Evolutionary conservation across 2,888 invertebrate species (phyloP), one percentile per base, ranked within the genome.

Genomic region (Clistopyga incitator): DNA sequence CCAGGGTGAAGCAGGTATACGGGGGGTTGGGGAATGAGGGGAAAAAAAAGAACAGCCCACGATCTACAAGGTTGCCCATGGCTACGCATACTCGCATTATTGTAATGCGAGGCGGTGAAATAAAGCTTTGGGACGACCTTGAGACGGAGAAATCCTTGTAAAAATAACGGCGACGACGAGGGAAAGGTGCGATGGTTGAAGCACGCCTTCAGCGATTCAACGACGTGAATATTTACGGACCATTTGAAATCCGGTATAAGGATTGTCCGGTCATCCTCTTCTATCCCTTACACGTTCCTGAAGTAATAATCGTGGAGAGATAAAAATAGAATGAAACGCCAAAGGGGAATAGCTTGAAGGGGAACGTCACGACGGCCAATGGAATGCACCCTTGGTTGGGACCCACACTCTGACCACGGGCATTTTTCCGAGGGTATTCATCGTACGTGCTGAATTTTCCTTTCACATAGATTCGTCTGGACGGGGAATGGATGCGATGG

Each of bases 311-410:
- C 76, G 61, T 47, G 68, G 64, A 72, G 75, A 70, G 68, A 56
- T 59, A 68, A 80, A 50, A 59, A 67, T 64, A 71, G 65, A 25
- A 72, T 45, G 18, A 76, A 61, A 45, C 47, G 50, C 61, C 50
- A 68, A 47, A 52, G 42, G n/a, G 45, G 50, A 78, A 65, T 84
- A 74, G 74, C 61, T 78, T 78, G 74, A 65, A 70, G 29, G 64
- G 64, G 34, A 65, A 29, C 45, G 34, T n/a, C 70, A 79, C 71
- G 64, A 54, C 15, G 45, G 15, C 15, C 67, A 65, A 54, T 45
- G 15, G 45, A 61, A 71, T 54, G 67, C 38, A 29, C 47, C 15
- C 13, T 50, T 23, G 34, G 47, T 61, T 29, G 45, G n/a, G n/a
- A 38, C 34, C 8, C 59, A 10, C 38, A 50, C 47, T 50, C 61